Evolutionary conservation across 2,888 invertebrate genomes (phyloP).

Genomic region (Allygus modestus): DNA sequence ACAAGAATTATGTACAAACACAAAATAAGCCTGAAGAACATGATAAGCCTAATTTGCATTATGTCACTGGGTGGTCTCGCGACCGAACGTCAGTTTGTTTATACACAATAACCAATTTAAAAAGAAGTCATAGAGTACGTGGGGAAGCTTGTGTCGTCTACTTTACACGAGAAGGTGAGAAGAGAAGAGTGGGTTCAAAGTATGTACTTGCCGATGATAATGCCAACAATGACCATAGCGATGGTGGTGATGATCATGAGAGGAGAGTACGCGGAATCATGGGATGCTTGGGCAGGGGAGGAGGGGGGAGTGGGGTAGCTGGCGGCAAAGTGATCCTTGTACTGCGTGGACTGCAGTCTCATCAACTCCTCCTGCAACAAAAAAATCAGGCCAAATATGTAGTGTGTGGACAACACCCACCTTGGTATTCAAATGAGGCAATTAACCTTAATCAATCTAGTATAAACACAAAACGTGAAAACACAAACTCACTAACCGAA

Average conservation of each 20-base stretch:
- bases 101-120: conserved; percentile 54
- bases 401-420: too few species aligned
- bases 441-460: too few species aligned
- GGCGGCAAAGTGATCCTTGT: conserved; percentile 68
- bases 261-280: conserved; percentile 42
- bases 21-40: conserved; percentile 54
- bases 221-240: conserved; percentile 84
- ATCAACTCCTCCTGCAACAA: conserved; percentile 80
- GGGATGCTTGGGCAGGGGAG: conserved; percentile 79
- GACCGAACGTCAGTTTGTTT: conserved; percentile 58
- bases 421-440: too few species aligned
- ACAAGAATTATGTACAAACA: conserved; percentile 63
- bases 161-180: conserved; percentile 59
- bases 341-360: conserved; percentile 77
- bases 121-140: conserved; percentile 55
- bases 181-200: conserved; percentile 80
- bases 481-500: too few species aligned
- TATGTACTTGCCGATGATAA: conserved; percentile 88
- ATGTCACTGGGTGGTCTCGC: conserved; percentile 6
- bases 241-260: conserved; percentile 74
- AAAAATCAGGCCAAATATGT: too few species aligned
- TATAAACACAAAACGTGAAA: too few species aligned
- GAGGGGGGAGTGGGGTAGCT: conserved; percentile 75
- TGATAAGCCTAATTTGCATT: conserved; percentile 51
- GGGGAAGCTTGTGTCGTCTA: conserved; percentile 60